Conservation (phyloP, 2,888 invertebrate genomes). For the Tetanocera ferruginea region DNA sequence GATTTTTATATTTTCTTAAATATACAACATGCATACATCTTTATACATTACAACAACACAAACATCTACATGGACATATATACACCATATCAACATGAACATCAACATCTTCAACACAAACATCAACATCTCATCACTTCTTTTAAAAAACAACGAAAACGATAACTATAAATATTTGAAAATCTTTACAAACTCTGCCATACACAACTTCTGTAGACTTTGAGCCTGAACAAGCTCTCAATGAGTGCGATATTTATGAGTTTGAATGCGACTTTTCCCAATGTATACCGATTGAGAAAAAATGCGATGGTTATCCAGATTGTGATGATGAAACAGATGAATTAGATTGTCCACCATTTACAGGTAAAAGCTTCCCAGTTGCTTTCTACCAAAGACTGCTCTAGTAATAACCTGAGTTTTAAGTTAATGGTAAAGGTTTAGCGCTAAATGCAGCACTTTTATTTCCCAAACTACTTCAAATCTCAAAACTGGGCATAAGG, state of each 20-base stretch:
- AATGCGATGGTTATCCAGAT: conserved; percentile 75
- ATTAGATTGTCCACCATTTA: conserved; percentile 67
- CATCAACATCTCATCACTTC: background rate
- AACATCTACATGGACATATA: background rate
- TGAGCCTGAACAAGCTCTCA: conserved; percentile 58
- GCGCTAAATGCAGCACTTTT: too few relatives aligned
- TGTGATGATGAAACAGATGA: conserved; percentile 77
- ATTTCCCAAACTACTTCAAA: too few relatives aligned
- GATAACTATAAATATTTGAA: background rate
- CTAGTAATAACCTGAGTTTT: too few relatives aligned
- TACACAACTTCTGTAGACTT: conserved; percentile 52
- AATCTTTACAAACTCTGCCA: background rate
- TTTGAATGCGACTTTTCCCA: conserved; percentile 67
- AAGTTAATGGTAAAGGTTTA: too few relatives aligned
- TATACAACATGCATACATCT: conserved; percentile 22
- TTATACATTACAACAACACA: conserved; percentile 24
- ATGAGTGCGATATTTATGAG: conserved; percentile 65
- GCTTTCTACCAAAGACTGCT: too few relatives aligned
- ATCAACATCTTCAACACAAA: conserved; percentile 20
- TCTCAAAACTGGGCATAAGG: too few relatives aligned
- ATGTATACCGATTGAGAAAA: conserved; percentile 71
- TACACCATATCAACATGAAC: conserved; percentile 20
- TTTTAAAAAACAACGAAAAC: conserved; percentile 4
- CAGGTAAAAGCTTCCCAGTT: conserved; percentile 60
- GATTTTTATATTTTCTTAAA: background rate